These are phyloP conservation scores for Zaprionus inermis DNA, from an alignment of 1,140 invertebrate species.

Conservation along the genomic window DNA sequence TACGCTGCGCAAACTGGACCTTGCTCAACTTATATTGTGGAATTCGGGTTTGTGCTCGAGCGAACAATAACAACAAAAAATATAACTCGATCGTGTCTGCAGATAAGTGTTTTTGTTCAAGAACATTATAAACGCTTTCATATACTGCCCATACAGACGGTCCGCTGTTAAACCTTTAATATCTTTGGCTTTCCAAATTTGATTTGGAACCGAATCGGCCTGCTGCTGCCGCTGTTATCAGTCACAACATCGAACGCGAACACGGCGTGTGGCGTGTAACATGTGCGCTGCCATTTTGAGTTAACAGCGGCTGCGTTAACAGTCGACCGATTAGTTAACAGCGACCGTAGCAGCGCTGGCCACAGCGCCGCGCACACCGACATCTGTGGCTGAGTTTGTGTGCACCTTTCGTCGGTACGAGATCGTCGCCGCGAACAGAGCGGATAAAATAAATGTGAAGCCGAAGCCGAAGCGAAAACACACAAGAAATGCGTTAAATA, in stretches of 20 bases:
- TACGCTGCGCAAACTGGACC: slow-evolving; percentile 60
- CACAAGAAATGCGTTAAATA: slow-evolving; percentile 47
- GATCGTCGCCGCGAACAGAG: slow-evolving; percentile 62
- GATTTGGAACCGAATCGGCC: too few species aligned
- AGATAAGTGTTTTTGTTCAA: slow-evolving; percentile 3
- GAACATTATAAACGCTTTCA: neutral
- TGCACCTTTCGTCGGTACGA: slow-evolving; percentile 69
- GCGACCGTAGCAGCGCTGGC: neutral
- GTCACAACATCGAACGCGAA: slow-evolving; percentile 28
- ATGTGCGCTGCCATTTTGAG: slow-evolving; percentile 50
- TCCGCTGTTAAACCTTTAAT: neutral
- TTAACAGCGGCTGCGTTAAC: slow-evolving; percentile 25
- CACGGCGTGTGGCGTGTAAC: neutral
- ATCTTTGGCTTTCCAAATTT: neutral
- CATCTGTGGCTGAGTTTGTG: slow-evolving; percentile 54
- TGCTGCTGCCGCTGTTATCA: slow-evolving; percentile 19
- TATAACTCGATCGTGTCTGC: slow-evolving; percentile 10
- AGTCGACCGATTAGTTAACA: neutral
- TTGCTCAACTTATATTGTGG: slow-evolving; percentile 68
- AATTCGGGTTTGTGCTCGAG: slow-evolving; percentile 23
- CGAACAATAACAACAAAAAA: neutral
- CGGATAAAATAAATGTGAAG: slow-evolving; percentile 51
- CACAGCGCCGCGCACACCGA: slow-evolving; percentile 7
- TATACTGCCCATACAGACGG: neutral
- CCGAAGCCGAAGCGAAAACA: slow-evolving; percentile 23